Conservation (phyloP, 2,888 invertebrate species). For the Strigamia crassipes region DNA sequence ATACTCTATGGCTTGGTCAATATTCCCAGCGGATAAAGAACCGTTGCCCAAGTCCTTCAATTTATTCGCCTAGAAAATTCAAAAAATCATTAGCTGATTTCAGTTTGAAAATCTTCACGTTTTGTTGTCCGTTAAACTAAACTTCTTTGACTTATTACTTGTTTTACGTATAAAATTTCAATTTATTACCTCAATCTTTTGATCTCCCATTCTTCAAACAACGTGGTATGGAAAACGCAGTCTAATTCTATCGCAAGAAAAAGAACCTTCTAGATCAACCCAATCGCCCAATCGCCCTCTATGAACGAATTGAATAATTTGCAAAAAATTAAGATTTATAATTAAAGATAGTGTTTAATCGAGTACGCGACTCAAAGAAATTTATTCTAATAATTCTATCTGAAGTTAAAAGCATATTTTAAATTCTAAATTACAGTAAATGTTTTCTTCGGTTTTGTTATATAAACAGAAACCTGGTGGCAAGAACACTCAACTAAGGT, state of each 20-base stretch:
- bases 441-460: no score
- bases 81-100: not conserved
- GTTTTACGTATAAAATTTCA: not conserved
- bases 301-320: not conserved
- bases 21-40: constrained; percentile 76
- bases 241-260: not conserved
- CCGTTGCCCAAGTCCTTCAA: constrained; percentile 87
- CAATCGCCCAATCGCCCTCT: not conserved
- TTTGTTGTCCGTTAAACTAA: not conserved
- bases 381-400: no score
- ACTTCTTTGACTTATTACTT: not conserved
- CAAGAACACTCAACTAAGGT: no score
- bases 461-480: no score
- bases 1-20: constrained; percentile 75
- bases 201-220: not conserved
- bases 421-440: no score
- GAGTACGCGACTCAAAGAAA: no score
- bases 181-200: not conserved
- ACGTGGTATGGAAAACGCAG: not conserved
- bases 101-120: not conserved
- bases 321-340: no score
- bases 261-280: not conserved
- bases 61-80: constrained; percentile 69
- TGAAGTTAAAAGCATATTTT: no score
- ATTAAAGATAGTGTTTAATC: no score